These are phyloP conservation scores for Oligia fasciuncula DNA, from an alignment of 2,888 invertebrate genomes.

Conservation along the genomic window DNA sequence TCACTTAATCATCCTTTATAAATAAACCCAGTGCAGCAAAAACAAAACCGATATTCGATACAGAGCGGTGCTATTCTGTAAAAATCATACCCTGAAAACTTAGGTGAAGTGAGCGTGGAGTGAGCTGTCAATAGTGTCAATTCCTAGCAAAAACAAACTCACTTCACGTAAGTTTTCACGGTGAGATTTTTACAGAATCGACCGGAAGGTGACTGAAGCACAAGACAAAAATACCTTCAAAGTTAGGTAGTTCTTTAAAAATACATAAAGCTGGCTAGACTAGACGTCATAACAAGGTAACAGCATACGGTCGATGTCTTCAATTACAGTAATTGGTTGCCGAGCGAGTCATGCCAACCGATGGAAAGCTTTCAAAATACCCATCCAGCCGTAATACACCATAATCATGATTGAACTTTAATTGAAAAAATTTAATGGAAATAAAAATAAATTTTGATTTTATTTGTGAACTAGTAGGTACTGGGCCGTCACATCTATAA, in stretches of 20 bases:
- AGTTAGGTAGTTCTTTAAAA: background rate
- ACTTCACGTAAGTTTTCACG: too few species aligned
- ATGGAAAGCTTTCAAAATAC: constrained; percentile 71
- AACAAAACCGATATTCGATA: background rate
- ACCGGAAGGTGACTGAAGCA: background rate
- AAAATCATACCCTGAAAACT: too few species aligned
- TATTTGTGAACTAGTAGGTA: background rate
- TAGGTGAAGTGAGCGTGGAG: too few species aligned
- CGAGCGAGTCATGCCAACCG: constrained; percentile 66
- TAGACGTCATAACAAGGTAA: constrained; percentile 20
- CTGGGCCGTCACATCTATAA: background rate
- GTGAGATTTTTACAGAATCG: too few species aligned
- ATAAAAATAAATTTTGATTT: constrained; percentile 14
- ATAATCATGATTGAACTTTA: constrained; percentile 36
- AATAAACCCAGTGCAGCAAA: background rate
- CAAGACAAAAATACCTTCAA: background rate
- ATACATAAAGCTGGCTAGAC: background rate
- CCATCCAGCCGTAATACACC: constrained; percentile 20
- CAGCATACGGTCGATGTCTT: constrained; percentile 23
- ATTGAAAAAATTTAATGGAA: constrained; percentile 32
- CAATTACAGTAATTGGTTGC: constrained; percentile 66
- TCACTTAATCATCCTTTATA: too few species aligned
- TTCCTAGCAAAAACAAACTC: too few species aligned
- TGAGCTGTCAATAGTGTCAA: too few species aligned
- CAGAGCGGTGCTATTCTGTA: background rate